phyloP scores from a whole-genome alignment of 2,113 vertebrate genomes.

The Prionailurus viverrinus region DNA sequence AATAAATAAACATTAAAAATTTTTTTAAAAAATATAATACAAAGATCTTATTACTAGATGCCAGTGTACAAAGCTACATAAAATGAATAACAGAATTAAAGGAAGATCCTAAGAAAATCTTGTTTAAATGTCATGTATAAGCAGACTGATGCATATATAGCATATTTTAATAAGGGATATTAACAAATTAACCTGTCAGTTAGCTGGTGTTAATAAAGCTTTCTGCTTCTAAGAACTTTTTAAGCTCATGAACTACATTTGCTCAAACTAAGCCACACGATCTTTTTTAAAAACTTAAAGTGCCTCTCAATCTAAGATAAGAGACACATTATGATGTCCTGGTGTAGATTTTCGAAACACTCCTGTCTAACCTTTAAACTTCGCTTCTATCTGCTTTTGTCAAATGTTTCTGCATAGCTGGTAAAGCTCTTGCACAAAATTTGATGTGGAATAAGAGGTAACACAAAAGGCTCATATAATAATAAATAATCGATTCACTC shows the following conservation, averaged over 20 bases:
- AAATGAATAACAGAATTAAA: conserved; percentile 7
- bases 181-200: conserved; percentile 50
- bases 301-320: not conserved
- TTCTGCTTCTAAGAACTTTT: conserved; percentile 30
- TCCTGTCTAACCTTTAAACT: not conserved
- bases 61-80: not conserved
- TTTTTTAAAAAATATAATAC: not conserved
- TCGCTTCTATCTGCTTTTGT: not conserved
- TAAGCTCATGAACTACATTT: conserved; percentile 5
- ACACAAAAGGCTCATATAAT: not conserved
- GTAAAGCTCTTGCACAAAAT: not conserved
- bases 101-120: not conserved
- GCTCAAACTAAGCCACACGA: not conserved
- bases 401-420: not conserved
- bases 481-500: not conserved
- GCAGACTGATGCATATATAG: not conserved
- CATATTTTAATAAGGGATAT: conserved; percentile 11
- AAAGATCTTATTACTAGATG: not conserved
- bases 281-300: conserved; percentile 2
- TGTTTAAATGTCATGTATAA: conserved; percentile 5
- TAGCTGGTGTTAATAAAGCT: not conserved
- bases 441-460: not conserved
- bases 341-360: not conserved
- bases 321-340: not conserved
- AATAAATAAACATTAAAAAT: not conserved